Conservation (phyloP, 2,113 vertebrate genomes). For the Trochalopteron elliotii region DNA sequence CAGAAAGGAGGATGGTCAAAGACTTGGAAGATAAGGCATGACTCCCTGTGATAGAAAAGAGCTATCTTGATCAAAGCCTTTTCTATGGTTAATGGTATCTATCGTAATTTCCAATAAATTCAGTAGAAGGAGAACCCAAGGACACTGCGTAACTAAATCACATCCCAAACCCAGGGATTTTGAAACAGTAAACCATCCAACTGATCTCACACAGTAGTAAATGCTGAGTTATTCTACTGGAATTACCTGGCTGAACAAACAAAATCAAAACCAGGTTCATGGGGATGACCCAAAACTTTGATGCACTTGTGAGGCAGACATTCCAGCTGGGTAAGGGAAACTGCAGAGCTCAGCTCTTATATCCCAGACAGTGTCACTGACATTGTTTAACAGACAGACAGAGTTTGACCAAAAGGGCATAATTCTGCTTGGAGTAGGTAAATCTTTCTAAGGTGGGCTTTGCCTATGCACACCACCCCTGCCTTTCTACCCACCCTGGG, state of each 20-base stretch:
- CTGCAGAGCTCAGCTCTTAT: background rate
- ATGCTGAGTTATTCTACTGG: background rate
- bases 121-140: background rate
- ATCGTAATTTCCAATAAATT: background rate
- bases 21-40: background rate
- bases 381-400: background rate
- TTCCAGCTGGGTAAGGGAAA: background rate
- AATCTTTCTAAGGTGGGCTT: background rate
- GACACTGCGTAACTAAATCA: background rate
- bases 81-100: background rate
- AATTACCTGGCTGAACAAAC: background rate
- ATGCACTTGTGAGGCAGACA: background rate
- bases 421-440: too few species aligned
- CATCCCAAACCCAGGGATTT: background rate
- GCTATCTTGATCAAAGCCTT: background rate
- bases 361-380: background rate
- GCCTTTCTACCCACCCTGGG: background rate
- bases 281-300: background rate
- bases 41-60: background rate
- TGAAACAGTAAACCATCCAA: background rate
- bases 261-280: background rate
- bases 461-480: background rate
- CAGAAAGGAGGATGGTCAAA: background rate
- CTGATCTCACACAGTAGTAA: background rate
- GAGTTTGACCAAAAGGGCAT: background rate